phyloP scores from a whole-genome alignment of 2,113 vertebrate genomes.

The Podarcis muralis region DNA sequence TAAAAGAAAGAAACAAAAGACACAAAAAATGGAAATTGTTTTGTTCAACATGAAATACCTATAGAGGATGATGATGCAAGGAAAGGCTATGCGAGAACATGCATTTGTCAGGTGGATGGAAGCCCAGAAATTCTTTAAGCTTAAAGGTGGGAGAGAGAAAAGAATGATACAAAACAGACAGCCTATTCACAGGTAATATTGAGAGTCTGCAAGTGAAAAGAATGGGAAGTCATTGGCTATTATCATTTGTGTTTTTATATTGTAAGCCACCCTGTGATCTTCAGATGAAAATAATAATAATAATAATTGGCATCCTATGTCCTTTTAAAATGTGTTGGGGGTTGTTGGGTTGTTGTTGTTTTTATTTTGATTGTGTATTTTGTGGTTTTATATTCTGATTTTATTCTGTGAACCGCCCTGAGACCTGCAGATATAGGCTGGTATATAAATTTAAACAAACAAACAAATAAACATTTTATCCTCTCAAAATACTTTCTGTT shows the following conservation, averaged over 20 bases:
- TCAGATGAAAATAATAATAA: too few relatives aligned
- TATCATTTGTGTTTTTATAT: too few relatives aligned
- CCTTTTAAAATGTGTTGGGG: too few relatives aligned
- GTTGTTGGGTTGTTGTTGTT: too few relatives aligned
- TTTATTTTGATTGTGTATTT: too few relatives aligned
- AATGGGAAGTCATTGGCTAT: background rate
- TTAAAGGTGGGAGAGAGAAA: conserved; percentile 49
- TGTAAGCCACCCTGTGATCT: too few relatives aligned
- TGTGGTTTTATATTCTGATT: too few relatives aligned
- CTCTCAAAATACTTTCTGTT: background rate
- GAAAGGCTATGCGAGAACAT: conserved; percentile 42
- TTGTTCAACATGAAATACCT: conserved; percentile 42
- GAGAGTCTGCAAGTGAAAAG: background rate
- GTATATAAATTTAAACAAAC: too few relatives aligned
- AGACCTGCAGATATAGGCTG: too few relatives aligned
- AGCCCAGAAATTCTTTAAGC: conserved; percentile 64
- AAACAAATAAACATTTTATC: background rate
- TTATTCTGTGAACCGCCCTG: too few relatives aligned
- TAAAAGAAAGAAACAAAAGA: conserved; percentile 39
- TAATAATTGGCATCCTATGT: too few relatives aligned
- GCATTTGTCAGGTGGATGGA: conserved; percentile 48
- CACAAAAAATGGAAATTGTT: conserved; percentile 47
- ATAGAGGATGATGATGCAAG: conserved; percentile 36
- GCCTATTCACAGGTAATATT: background rate
- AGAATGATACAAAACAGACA: conserved; percentile 51